Evolutionary conservation across 2,113 vertebrate genomes (phyloP).

Genomic region (Genyomyrus donnyi): DNA sequence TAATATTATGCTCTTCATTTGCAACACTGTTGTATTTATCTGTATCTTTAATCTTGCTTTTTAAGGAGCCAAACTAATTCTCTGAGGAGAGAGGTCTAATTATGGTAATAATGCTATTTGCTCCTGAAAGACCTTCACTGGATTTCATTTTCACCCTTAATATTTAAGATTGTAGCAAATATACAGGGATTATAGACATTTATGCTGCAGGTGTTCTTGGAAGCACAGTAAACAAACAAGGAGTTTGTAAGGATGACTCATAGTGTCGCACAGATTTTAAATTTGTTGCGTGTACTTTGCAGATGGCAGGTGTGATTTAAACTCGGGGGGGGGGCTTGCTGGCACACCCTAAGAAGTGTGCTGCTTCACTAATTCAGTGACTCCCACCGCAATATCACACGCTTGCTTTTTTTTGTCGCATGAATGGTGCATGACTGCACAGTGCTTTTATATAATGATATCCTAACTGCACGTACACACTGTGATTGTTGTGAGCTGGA

Average conservation of each 20-base stretch:
- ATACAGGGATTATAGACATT: conserved; percentile 7
- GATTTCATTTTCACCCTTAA: conserved; percentile 25
- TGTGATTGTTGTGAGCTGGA: background rate
- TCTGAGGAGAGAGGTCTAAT: conserved; percentile 35
- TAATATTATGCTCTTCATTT: background rate
- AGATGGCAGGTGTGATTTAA: background rate
- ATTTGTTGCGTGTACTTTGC: background rate
- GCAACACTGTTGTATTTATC: conserved; percentile 5
- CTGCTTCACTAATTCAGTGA: background rate
- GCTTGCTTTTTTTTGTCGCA: background rate
- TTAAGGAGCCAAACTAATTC: conserved; percentile 25
- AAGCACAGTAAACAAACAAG: conserved; percentile 22
- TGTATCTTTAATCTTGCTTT: background rate
- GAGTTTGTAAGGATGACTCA: conserved; percentile 2
- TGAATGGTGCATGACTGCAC: background rate
- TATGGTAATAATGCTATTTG: conserved; percentile 38
- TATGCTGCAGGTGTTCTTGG: conserved; percentile 15
- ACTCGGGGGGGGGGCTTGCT: too few species aligned
- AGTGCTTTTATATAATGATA: background rate
- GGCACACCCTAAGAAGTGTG: background rate
- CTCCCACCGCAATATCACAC: background rate
- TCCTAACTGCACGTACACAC: background rate
- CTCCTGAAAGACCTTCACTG: conserved; percentile 28
- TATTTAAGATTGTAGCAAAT: conserved; percentile 26
- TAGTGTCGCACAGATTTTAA: background rate